Percentiles rank a stretch among this genome's conserved stretches.
These are phyloP conservation scores for Nymphalis io DNA, from an alignment of 1,140 invertebrate species.

Conservation along the genomic window DNA sequence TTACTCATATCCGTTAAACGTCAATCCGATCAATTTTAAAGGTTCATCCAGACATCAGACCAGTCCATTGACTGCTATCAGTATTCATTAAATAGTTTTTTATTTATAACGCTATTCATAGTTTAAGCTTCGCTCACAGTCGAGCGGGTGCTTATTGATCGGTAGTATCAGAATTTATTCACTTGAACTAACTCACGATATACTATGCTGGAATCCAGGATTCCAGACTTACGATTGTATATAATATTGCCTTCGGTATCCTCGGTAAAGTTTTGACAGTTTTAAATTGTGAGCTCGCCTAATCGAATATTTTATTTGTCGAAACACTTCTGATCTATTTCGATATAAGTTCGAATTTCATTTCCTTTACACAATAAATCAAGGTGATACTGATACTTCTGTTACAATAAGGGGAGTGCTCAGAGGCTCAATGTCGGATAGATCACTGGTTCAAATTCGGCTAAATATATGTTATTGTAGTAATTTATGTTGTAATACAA, in stretches of 20 bases:
- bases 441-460: too few species aligned
- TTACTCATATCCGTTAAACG: conserved; percentile 3
- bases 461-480: too few species aligned
- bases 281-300: conserved; percentile 27
- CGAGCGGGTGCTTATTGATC: background rate
- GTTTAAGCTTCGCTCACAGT: conserved; percentile 10
- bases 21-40: conserved; percentile 17
- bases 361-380: background rate
- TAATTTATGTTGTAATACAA: too few species aligned
- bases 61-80: conserved; percentile 11
- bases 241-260: conserved; percentile 21
- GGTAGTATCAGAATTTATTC: conserved; percentile 22
- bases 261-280: conserved; percentile 22
- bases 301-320: conserved; percentile 21
- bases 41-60: conserved; percentile 8
- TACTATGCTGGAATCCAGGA: conserved; percentile 22
- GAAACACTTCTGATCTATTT: conserved; percentile 19
- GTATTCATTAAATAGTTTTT: conserved; percentile 12
- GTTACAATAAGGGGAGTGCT: background rate
- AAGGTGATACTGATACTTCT: background rate
- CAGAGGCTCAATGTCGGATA: too few species aligned
- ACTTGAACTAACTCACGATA: conserved; percentile 4
- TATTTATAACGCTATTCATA: conserved; percentile 1
- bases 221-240: conserved; percentile 22
- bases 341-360: background rate